A percentile compares a stretch with the other conserved stretches of the same genome.
Evolutionary conservation across 64 coral and sea anemone species (phyloP).

Genomic region (Pocillopora verrucosa): DNA sequence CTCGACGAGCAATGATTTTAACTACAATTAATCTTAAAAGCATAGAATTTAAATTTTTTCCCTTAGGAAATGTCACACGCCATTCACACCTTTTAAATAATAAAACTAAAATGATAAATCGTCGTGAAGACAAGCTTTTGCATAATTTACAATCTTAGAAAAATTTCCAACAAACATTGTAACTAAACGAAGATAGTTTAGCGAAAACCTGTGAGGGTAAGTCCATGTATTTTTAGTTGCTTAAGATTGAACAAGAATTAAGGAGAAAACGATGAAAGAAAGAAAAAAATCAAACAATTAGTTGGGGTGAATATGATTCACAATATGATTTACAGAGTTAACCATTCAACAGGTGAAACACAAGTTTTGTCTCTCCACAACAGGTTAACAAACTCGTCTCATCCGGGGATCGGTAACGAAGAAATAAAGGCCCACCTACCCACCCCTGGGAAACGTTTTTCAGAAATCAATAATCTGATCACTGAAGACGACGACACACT

Average conservation of each 20-base stretch:
- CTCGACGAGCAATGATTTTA: neutral
- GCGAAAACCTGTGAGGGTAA: neutral
- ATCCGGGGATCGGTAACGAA: neutral
- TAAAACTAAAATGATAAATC: constrained; percentile 11
- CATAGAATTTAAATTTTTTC: neutral
- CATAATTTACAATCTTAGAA: neutral
- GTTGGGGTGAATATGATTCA: no score
- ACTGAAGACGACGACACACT: neutral
- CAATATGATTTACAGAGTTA: constrained; percentile 4
- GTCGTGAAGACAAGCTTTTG: constrained; percentile 18
- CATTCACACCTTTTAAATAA: neutral
- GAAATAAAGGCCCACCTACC: neutral
- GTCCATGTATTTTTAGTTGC: neutral
- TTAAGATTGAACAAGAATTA: neutral
- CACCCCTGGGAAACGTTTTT: neutral
- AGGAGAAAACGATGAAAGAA: neutral
- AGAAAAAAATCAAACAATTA: neutral
- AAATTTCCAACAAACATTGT: neutral
- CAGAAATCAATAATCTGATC: neutral
- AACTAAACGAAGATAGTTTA: neutral
- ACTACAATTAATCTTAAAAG: neutral
- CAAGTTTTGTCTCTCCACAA: neutral
- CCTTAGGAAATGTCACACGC: neutral
- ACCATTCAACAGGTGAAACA: constrained; percentile 24
- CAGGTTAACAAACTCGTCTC: neutral